Evolutionary conservation across 1,140 invertebrate species (phyloP).

Genomic region (Mylabris phalerata): DNA sequence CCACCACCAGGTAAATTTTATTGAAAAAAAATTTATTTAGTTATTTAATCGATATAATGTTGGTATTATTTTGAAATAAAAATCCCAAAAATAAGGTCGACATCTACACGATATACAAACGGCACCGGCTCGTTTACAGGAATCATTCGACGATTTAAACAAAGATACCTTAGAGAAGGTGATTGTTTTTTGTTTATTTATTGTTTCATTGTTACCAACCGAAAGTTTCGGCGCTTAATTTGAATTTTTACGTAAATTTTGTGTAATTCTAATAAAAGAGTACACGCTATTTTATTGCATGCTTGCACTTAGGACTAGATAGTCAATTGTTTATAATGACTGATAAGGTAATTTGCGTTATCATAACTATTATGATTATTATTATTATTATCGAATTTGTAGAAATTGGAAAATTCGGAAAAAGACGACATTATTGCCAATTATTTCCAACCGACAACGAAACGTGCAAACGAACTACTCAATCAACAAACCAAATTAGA

Average conservation of each 20-base stretch:
- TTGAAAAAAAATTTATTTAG: background rate
- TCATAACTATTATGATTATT: no score
- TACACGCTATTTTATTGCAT: background rate
- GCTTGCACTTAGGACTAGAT: background rate
- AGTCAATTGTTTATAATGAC: background rate
- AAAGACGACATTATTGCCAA: constrained; percentile 53
- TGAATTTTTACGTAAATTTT: background rate
- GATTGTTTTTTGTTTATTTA: constrained; percentile 3
- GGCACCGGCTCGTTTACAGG: constrained; percentile 43
- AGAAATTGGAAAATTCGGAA: constrained; percentile 57
- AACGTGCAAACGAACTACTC: constrained; percentile 53
- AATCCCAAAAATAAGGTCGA: constrained; percentile 23
- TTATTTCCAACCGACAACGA: constrained; percentile 59
- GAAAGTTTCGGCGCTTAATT: background rate
- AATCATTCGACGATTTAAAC: constrained; percentile 18
- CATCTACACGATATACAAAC: constrained; percentile 41
- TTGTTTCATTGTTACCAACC: background rate
- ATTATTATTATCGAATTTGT: background rate
- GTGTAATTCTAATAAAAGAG: background rate
- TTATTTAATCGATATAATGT: no score
- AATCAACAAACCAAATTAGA: constrained; percentile 46
- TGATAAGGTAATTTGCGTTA: background rate
- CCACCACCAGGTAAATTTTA: constrained; percentile 53
- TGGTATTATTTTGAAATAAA: background rate
- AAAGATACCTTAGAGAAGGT: constrained; percentile 22